phyloP scores from a whole-genome alignment of 2,797 vertebrate genomes.

The Cyprinodon diabolis region DNA sequence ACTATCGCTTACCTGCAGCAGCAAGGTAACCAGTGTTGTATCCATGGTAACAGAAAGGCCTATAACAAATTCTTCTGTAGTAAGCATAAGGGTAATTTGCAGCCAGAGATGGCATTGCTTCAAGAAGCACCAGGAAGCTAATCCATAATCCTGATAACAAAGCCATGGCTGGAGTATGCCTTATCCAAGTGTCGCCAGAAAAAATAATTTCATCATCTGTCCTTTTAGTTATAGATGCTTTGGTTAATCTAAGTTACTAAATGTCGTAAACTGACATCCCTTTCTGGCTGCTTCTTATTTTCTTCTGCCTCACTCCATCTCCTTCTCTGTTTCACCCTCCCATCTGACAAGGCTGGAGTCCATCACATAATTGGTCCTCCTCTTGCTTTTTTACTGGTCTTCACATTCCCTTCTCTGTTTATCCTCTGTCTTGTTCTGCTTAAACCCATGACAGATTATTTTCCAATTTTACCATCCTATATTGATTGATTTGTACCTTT shows the following conservation, averaged over 20 bases:
- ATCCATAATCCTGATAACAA: conserved; percentile 34
- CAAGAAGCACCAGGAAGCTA: conserved; percentile 52
- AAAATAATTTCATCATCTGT: not conserved
- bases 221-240: not conserved
- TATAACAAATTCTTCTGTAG: conserved; percentile 86
- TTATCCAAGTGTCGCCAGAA: conserved; percentile 14
- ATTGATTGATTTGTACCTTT: conserved; percentile 15
- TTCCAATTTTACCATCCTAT: conserved; percentile 13
- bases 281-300: conserved; percentile 39
- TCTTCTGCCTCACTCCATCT: conserved; percentile 49
- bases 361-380: conserved; percentile 64
- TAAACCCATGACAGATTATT: conserved; percentile 9
- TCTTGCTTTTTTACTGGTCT: conserved; percentile 30
- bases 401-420: conserved; percentile 19
- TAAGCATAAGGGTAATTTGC: conserved; percentile 77
- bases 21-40: conserved; percentile 64
- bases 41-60: conserved; percentile 77
- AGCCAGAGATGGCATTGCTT: conserved; percentile 59
- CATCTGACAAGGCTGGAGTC: conserved; percentile 50
- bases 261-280: conserved; percentile 38
- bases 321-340: conserved; percentile 60
- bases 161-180: conserved; percentile 42
- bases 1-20: conserved; percentile 80
- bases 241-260: conserved; percentile 8
- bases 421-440: conserved; percentile 6